Evolutionary conservation across 2,797 vertebrate species (phyloP).

Genomic region (Enoplosus armatus): DNA sequence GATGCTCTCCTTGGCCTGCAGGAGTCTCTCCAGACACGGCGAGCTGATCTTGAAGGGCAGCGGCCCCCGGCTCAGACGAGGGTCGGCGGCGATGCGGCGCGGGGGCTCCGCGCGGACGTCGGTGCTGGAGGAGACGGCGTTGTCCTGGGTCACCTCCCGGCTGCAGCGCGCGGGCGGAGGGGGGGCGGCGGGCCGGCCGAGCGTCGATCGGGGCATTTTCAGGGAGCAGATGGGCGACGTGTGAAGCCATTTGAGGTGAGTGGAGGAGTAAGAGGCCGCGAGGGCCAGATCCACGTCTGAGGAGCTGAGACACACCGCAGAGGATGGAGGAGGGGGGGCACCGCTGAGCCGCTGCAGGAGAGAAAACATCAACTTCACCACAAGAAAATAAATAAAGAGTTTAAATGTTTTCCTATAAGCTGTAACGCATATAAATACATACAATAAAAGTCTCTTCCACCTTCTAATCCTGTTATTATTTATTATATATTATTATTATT

Average conservation of each 20-base stretch:
- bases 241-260: slow-evolving; percentile 59
- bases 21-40: slow-evolving; percentile 75
- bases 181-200: background rate
- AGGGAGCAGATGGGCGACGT: slow-evolving; percentile 49
- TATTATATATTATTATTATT: no score
- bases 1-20: slow-evolving; percentile 74
- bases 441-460: no score
- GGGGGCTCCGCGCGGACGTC: slow-evolving; percentile 14
- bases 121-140: slow-evolving; percentile 75
- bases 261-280: slow-evolving; percentile 19
- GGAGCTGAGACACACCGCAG: background rate
- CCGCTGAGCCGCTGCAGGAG: slow-evolving; percentile 24
- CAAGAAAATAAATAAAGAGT: no score
- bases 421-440: no score
- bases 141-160: slow-evolving; percentile 70
- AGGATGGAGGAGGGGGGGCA: slow-evolving; percentile 14
- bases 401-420: no score
- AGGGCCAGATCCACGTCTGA: background rate
- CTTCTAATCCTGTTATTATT: no score
- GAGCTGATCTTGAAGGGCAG: slow-evolving; percentile 67
- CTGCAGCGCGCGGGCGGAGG: background rate
- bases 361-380: no score
- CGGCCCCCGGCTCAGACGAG: background rate
- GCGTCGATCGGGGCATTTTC: background rate
- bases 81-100: background rate